Evolutionary conservation across 2,797 vertebrate species (phyloP).

Genomic region (Smutsia temminckii): DNA sequence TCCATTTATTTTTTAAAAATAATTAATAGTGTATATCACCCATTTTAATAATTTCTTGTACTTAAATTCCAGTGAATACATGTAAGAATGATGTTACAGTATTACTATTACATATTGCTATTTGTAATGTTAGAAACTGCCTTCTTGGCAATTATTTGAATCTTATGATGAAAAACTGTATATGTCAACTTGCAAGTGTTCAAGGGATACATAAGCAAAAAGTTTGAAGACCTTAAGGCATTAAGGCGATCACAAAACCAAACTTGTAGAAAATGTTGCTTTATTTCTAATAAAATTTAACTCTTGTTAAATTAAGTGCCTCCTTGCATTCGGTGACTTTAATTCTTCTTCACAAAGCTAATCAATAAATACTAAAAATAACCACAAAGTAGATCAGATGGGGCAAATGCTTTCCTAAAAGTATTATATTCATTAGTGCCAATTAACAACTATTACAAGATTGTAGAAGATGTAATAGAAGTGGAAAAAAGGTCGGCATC

Average conservation of each 20-base stretch:
- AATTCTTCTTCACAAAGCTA: slow-evolving; percentile 17
- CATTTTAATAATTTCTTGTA: neutral
- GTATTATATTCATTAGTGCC: slow-evolving; percentile 26
- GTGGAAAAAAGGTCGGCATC: neutral
- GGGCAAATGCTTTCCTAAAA: slow-evolving; percentile 1
- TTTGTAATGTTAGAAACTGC: neutral
- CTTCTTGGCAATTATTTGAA: slow-evolving; percentile 21
- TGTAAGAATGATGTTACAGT: neutral
- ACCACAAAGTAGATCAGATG: neutral
- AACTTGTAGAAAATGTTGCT: neutral
- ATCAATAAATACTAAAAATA: slow-evolving; percentile 27
- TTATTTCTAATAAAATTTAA: neutral
- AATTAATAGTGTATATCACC: neutral
- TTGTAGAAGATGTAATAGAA: neutral
- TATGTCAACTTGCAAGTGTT: neutral
- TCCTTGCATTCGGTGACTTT: slow-evolving; percentile 10
- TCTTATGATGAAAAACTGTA: neutral
- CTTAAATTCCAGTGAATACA: neutral
- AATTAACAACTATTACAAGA: slow-evolving; percentile 34
- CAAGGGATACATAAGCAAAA: neutral
- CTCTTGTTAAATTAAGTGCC: neutral
- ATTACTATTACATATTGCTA: neutral
- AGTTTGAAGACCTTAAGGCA: neutral
- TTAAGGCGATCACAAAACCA: neutral
- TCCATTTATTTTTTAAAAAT: neutral